Base-by-base conservation (phyloP, 2,888 invertebrate genomes). In the Prostheceraeus crozeri region DNA sequence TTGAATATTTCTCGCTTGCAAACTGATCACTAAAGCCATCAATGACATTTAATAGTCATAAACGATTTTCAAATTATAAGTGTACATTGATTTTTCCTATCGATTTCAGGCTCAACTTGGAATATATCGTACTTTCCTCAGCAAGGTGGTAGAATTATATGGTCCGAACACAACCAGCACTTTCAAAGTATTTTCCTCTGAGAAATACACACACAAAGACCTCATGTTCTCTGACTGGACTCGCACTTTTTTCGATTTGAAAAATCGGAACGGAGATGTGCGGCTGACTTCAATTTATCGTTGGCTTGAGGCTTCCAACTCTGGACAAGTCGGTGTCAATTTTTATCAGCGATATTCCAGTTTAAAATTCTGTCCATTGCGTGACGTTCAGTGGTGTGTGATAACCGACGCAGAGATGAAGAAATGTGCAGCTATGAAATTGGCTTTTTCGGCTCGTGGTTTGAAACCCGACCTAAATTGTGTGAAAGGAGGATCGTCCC, bases 321-420 rank as follows among this genome's bases (percentile, higher is more conserved):
- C n/a, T n/a, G n/a, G n/a, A n/a, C n/a, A n/a, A n/a, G n/a, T n/a
- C n/a, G n/a, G n/a, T n/a, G n/a, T n/a, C n/a, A n/a, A n/a, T n/a
- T n/a, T n/a, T n/a, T n/a, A n/a, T n/a, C n/a, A n/a, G n/a, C n/a
- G n/a, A n/a, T n/a, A n/a, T n/a, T n/a, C n/a, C n/a, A n/a, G n/a
- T n/a, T n/a, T n/a, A n/a, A n/a, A n/a, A n/a, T n/a, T n/a, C n/a
- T 57, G 57, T 30, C 57, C 91, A 0, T 84, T 91, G 4, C 81
- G 83, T 46, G 79, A 83, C n/a, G 87, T 90, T 79, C 84, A 84
- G 0, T 75, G 93, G 19, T 94, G 94, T 71, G 86, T 94, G 21
- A 89, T 90, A 0, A 93, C 93, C 0, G 85, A 87, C 59, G 82
- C 84, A 0, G 94, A 94, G 76, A 82, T 87, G 79, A 84, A 84